Evolutionary conservation across 2,888 invertebrate genomes (phyloP).

Genomic region (Aleiodes leptofemur): DNA sequence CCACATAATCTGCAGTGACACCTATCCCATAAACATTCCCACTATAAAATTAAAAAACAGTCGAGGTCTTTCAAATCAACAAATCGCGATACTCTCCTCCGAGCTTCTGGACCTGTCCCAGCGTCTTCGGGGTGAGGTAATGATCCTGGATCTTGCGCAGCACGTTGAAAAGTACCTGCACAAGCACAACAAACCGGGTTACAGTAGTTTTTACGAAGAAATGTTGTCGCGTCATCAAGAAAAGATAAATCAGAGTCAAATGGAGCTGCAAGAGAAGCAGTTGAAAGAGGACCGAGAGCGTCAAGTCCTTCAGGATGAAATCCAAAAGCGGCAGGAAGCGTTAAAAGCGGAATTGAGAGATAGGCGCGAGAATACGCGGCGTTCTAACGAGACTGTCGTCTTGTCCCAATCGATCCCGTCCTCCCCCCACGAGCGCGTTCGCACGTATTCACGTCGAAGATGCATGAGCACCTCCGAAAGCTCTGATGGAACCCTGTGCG

Average conservation of each 20-base stretch:
- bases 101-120: slow-evolving; percentile 80
- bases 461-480: slow-evolving; percentile 78
- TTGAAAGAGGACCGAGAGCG: slow-evolving; percentile 80
- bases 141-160: slow-evolving; percentile 90
- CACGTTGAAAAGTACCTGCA: slow-evolving; percentile 88
- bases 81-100: slow-evolving; percentile 79
- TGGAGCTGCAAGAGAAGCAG: slow-evolving; percentile 79
- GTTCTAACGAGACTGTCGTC: slow-evolving; percentile 59
- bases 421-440: slow-evolving; percentile 68
- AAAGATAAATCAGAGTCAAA: slow-evolving; percentile 77
- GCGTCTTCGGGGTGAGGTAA: slow-evolving; percentile 85
- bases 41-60: slow-evolving; percentile 83
- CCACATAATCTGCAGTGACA: slow-evolving; percentile 83
- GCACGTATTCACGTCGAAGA: slow-evolving; percentile 69
- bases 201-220: slow-evolving; percentile 92
- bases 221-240: slow-evolving; percentile 87
- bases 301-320: slow-evolving; percentile 83
- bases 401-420: slow-evolving; percentile 67
- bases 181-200: slow-evolving; percentile 87
- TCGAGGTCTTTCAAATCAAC: slow-evolving; percentile 87
- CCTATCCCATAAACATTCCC: slow-evolving; percentile 89
- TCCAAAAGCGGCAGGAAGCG: slow-evolving; percentile 86
- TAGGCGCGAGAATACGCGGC: slow-evolving; percentile 68
- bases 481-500: slow-evolving; percentile 77
- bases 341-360: slow-evolving; percentile 82